Conservation (phyloP, 2,888 invertebrate species). For the Drosophila phalerata region DNA sequence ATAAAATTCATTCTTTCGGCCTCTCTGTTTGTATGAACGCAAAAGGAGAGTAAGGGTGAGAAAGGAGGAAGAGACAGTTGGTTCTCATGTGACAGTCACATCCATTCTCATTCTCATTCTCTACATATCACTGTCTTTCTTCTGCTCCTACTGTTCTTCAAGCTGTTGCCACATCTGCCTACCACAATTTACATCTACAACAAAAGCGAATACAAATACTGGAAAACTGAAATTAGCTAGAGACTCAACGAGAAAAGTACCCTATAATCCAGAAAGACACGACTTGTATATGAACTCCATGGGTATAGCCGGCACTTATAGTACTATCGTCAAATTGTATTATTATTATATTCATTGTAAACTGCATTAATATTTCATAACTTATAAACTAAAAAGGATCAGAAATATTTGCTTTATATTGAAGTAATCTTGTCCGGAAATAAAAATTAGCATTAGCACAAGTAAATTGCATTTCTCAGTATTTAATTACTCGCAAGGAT, state of each 20-base stretch:
- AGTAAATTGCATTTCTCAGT: neutral
- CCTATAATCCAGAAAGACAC: neutral
- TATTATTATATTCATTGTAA: too few relatives aligned
- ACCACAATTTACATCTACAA: slow-evolving; percentile 29
- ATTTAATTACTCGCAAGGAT: neutral
- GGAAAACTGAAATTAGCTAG: neutral
- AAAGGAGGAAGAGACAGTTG: neutral
- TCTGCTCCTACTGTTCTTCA: neutral
- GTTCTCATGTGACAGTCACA: slow-evolving; percentile 21
- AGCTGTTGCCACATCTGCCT: slow-evolving; percentile 11
- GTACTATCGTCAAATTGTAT: too few relatives aligned
- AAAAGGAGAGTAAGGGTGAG: too few relatives aligned
- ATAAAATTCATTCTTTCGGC: slow-evolving; percentile 1
- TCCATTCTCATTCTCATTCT: slow-evolving; percentile 3
- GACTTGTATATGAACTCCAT: neutral
- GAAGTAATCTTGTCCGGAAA: neutral
- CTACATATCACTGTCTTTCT: neutral
- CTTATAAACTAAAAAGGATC: neutral
- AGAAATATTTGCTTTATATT: neutral
- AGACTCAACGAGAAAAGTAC: neutral
- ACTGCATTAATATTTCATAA: neutral
- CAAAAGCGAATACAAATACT: slow-evolving; percentile 11
- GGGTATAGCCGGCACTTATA: too few relatives aligned
- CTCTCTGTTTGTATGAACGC: slow-evolving; percentile 1
- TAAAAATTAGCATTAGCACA: too few relatives aligned